Evolutionary conservation across 2,113 vertebrate species (phyloP), one percentile per base, ranked within the genome.

Genomic region (Morone saxatilis): DNA sequence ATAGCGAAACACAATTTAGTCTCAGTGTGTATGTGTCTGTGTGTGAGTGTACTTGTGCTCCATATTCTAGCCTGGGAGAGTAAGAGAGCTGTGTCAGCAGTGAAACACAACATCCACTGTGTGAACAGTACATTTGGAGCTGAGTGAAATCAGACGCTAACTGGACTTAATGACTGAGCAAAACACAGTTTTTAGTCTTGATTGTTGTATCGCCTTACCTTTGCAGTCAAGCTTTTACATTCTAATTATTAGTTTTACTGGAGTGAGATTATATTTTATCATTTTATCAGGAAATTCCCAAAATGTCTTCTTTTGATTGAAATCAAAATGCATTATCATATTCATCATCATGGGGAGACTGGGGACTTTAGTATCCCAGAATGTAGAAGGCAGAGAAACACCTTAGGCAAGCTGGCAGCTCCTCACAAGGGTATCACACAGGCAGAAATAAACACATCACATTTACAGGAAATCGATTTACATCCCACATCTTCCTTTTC

Each of bases 41-140:
- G 47, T 47, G 31, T 62, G 36, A 11, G 41, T 36, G 36, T 60
- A 54, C 71, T 50, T 54, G 8, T 62, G 67, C 67, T 62, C 47
- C 10, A 19, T 71, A 61, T 50, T 73, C 67, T 38, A 71, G 71
- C 62, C 43, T 38, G 25, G 17, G 60, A 68, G 47, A 20, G 48
- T 57, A 62, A 56, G 57, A 84, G 22, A 13, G 71, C 80, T 69
- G 76, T 40, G 79, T 85, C 86, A 88, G 87, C 87, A 82, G 50
- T 20, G 60, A 80, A 63, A 77, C 65, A 72, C 45, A 50, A 45
- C 69, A 66, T 66, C 48, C n/a, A 41, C 25, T 59, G 74, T 25
- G 78, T 56, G 77, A 57, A 62, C 47, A 76, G 51, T 10, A 68
- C 59, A 76, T 66, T 41, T 63, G 22, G 47, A 83, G 57, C 51